These are phyloP conservation scores for Bembecia ichneumoniformis DNA, from an alignment of 2,888 invertebrate species.

Conservation along the genomic window DNA sequence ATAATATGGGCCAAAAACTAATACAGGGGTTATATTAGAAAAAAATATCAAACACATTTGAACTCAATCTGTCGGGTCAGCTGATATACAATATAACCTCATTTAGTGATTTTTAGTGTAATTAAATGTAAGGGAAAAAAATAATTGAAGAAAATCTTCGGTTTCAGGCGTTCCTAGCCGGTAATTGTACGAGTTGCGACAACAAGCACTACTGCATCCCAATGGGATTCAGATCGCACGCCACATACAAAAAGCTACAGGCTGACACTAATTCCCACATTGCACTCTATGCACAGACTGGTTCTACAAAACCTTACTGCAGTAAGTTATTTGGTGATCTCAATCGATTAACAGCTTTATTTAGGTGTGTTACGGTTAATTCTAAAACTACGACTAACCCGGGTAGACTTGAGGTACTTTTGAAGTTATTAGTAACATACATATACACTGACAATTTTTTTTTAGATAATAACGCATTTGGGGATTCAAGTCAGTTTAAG, in stretches of 20 bases:
- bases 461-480: too few relatives aligned
- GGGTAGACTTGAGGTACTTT: too few relatives aligned
- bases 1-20: too few relatives aligned
- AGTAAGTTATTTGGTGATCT: conserved; percentile 63
- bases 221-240: conserved; percentile 76
- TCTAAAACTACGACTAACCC: neutral
- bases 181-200: conserved; percentile 80
- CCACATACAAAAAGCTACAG: conserved; percentile 65
- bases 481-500: too few relatives aligned
- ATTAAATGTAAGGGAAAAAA: too few relatives aligned
- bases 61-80: too few relatives aligned
- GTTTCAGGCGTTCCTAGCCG: conserved; percentile 76
- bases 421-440: too few relatives aligned
- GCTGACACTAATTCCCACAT: conserved; percentile 60
- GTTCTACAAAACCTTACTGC: conserved; percentile 79
- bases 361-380: neutral
- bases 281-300: conserved; percentile 81
- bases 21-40: too few relatives aligned
- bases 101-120: neutral
- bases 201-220: conserved; percentile 78
- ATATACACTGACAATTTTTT: too few relatives aligned
- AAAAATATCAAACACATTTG: too few relatives aligned
- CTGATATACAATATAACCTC: neutral
- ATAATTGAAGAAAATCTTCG: too few relatives aligned
- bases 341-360: neutral